Percentiles rank a stretch among this genome's conserved stretches.
Evolutionary conservation across 2,888 invertebrate species (phyloP).

Genomic region (Thera obeliscata): DNA sequence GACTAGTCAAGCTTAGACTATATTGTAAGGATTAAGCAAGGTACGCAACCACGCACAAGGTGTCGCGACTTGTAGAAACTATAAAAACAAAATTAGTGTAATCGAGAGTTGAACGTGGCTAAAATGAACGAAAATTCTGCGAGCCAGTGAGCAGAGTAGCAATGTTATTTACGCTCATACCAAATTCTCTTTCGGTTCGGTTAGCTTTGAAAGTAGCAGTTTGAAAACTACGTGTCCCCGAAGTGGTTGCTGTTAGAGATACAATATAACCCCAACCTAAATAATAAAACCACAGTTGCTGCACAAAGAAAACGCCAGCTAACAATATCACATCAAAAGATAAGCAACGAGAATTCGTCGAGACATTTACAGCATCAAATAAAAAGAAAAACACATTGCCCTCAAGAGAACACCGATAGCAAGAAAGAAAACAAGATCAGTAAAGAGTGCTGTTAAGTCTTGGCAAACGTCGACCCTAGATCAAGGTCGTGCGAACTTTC

Average conservation of each 20-base stretch:
- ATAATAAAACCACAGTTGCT: background rate
- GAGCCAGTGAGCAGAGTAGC: too few relatives aligned
- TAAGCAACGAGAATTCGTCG: constrained; percentile 1
- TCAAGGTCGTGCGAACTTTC: constrained; percentile 63
- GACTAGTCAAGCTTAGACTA: background rate
- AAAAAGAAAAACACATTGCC: constrained; percentile 3
- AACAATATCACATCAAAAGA: constrained; percentile 3
- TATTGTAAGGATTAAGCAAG: background rate
- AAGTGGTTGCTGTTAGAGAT: constrained; percentile 2
- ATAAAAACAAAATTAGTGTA: too few relatives aligned
- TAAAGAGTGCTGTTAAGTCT: constrained; percentile 28
- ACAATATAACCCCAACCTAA: background rate
- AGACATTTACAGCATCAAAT: constrained; percentile 8
- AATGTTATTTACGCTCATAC: too few relatives aligned
- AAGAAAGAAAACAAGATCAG: background rate
- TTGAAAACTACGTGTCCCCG: too few relatives aligned
- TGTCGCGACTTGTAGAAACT: too few relatives aligned
- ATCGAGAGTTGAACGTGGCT: too few relatives aligned
- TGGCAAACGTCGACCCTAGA: constrained; percentile 43
- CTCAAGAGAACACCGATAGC: background rate
- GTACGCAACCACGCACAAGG: too few relatives aligned
- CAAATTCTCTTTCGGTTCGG: too few relatives aligned
- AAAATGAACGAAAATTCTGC: too few relatives aligned
- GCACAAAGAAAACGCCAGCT: background rate
- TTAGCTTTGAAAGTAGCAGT: too few relatives aligned